Evolutionary conservation across 2,888 invertebrate species (phyloP).

Genomic region (Dryadula phaetusa): DNA sequence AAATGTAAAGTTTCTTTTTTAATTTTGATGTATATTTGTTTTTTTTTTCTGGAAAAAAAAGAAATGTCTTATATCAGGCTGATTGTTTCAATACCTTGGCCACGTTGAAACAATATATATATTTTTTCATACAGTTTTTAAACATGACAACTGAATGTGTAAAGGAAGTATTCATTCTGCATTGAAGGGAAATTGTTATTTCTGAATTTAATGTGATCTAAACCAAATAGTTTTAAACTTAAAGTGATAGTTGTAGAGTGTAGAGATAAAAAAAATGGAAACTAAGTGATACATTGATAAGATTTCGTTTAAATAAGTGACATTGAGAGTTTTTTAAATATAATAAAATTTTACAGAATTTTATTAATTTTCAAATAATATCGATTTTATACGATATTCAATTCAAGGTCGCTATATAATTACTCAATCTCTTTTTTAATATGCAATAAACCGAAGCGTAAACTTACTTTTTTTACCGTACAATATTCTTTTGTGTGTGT

Average conservation of each 20-base stretch:
- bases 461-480: too few species aligned
- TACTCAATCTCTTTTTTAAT: too few species aligned
- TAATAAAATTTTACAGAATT: too few species aligned
- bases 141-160: neutral
- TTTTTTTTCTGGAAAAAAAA: too few species aligned
- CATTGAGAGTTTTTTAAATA: too few species aligned
- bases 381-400: too few species aligned
- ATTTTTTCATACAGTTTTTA: neutral
- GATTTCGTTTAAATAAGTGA: too few species aligned
- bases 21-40: neutral
- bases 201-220: neutral
- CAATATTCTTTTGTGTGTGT: too few species aligned
- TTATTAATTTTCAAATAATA: too few species aligned
- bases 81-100: neutral
- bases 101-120: neutral
- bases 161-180: neutral
- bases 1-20: neutral
- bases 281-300: too few species aligned
- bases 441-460: too few species aligned
- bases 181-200: neutral
- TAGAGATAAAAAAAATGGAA: neutral
- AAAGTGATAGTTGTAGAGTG: neutral
- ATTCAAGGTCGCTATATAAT: too few species aligned
- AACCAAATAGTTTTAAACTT: slow-evolving; percentile 16
- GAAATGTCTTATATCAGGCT: neutral